phyloP scores from a whole-genome alignment of 1,140 invertebrate genomes.

The Bradysia coprophila region DNA sequence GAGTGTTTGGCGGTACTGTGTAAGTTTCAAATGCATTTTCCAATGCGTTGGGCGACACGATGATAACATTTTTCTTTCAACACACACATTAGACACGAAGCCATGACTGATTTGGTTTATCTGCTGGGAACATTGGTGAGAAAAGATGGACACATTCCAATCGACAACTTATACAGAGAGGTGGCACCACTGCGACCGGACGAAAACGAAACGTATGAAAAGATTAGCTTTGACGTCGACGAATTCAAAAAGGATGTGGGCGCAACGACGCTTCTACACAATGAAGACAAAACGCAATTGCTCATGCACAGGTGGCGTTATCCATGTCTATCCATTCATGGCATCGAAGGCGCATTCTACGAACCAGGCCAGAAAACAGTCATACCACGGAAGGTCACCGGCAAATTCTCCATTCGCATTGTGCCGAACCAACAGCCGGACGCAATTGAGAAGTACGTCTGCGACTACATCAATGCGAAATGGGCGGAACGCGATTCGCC shows the following conservation, averaged over 20 bases:
- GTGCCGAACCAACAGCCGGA: conserved; percentile 81
- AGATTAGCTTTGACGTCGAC: conserved; percentile 78
- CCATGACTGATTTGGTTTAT: conserved; percentile 75
- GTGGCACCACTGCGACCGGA: conserved; percentile 40
- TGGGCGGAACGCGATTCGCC: conserved; percentile 58
- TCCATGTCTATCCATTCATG: conserved; percentile 80
- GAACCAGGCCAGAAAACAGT: conserved; percentile 88
- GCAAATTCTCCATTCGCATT: conserved; percentile 90
- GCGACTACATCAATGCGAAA: conserved; percentile 49
- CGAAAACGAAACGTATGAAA: conserved; percentile 62
- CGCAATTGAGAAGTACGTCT: conserved; percentile 52
- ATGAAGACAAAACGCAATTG: conserved; percentile 53
- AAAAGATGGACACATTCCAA: conserved; percentile 62
- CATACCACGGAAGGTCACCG: conserved; percentile 84
- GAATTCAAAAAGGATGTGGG: conserved; percentile 63
- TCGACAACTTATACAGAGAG: conserved; percentile 62
- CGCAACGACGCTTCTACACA: conserved; percentile 46
- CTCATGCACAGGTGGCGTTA: conserved; percentile 85
- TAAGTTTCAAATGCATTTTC: conserved; percentile 25
- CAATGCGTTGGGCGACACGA: too few relatives aligned
- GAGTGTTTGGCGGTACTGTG: conserved; percentile 82
- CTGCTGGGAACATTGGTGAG: conserved; percentile 69
- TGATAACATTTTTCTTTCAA: not conserved
- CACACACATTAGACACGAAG: conserved; percentile 45
- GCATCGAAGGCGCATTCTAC: conserved; percentile 73